Base-by-base conservation (phyloP, 2,797 vertebrate species). In the Pangasius mekongensis region DNA sequence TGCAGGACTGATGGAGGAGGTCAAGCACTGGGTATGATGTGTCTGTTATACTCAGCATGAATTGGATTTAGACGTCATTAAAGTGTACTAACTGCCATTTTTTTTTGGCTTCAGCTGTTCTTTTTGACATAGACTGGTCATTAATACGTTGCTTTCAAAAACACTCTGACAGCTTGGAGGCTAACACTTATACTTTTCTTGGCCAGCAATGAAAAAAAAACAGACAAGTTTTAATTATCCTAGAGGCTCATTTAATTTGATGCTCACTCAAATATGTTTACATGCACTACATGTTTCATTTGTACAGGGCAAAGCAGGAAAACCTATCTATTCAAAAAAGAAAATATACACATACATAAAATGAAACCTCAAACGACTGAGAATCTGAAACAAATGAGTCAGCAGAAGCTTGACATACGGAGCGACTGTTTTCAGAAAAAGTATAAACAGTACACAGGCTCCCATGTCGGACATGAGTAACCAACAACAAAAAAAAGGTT, bases 61-160 rank as follows among this genome's bases (percentile, higher is more conserved):
- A 24, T 13, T 24, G 20, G 33, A 81, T 60, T 81, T 56, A 56
- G 52, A 80, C 10, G 18, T 33, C 52, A 56, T 80, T 80, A 43
- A 82, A 27, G 5, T 39, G 11, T 43, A 39, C 2, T 16, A 22
- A 24, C 7, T 27, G 36, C 1, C 47, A 0, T 47, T 54, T 81
- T 20, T 4, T 81, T 22, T 81, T 24, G 7, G 5, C 1, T 60
- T 81, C 20, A 36, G 92, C 93, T 90, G 88, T 93, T 92, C 94
- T 93, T 93, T 92, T 93, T 91, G 91, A 95, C 94, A 94, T 33
- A 94, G 95, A 95, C 94, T 93, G 94, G 93, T 92, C 85, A 90
- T 90, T 87, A 87, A 88, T 81, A 76, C 88, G 81, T 56, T 81
- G 78, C 90, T 89, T 89, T 92, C 90, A 92, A 91, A 11, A 78